A percentile compares a stretch with the other conserved stretches of the same genome.
These are phyloP conservation scores for Vultur gryphus DNA, from an alignment of 2,797 vertebrate genomes.

Conservation along the genomic window DNA sequence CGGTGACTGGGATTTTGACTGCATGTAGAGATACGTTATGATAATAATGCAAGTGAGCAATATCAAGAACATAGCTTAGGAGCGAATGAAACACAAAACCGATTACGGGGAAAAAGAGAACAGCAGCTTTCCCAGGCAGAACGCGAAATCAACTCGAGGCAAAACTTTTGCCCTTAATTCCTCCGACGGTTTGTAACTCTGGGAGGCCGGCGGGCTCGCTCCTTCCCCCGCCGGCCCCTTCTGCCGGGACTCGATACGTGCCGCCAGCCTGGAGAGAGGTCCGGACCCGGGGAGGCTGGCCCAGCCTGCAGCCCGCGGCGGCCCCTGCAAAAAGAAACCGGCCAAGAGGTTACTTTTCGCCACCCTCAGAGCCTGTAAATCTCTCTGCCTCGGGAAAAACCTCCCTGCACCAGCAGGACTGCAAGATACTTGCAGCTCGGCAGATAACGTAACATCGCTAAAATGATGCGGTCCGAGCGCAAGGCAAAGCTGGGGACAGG, in stretches of 20 bases:
- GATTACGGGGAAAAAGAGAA: slow-evolving; percentile 40
- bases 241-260: not conserved
- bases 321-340: not conserved
- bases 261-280: not conserved
- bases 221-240: not conserved
- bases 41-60: slow-evolving; percentile 61
- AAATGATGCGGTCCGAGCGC: not conserved
- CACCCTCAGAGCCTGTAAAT: not conserved
- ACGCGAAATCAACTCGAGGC: not conserved
- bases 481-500: not conserved
- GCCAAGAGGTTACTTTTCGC: not conserved
- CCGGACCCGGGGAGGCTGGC: too few relatives aligned
- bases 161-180: slow-evolving; percentile 27
- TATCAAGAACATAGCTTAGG: slow-evolving; percentile 57
- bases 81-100: slow-evolving; percentile 58
- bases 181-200: not conserved
- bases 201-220: not conserved
- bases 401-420: not conserved
- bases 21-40: slow-evolving; percentile 35
- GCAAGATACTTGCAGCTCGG: not conserved
- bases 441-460: fast-evolving
- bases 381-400: not conserved
- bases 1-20: slow-evolving; percentile 6
- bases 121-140: not conserved
- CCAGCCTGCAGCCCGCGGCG: not conserved